Percentiles rank a stretch among this genome's conserved stretches.
Evolutionary conservation across 2,797 vertebrate species (phyloP).

Genomic region (Melanotaenia pygmaea): DNA sequence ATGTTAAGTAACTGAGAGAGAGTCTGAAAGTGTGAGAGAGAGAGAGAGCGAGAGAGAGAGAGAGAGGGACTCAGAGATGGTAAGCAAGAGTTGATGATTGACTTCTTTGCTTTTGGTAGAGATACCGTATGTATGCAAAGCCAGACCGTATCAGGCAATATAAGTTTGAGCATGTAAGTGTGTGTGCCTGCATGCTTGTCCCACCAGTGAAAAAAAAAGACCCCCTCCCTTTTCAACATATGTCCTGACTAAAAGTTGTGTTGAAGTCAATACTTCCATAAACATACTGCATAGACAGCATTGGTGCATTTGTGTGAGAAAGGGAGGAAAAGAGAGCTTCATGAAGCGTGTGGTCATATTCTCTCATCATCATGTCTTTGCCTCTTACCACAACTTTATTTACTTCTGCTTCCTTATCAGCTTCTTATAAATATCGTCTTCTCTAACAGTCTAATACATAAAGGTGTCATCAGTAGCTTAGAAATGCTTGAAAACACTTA

Average conservation of each 20-base stretch:
- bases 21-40: conserved; percentile 44
- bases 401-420: conserved; percentile 54
- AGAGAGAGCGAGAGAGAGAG: conserved; percentile 36
- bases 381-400: conserved; percentile 66
- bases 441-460: neutral
- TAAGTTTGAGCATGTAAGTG: neutral
- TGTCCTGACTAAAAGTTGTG: conserved; percentile 56
- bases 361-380: conserved; percentile 41
- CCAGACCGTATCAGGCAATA: conserved; percentile 2
- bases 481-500: neutral
- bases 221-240: neutral
- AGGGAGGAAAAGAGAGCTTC: neutral
- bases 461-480: conserved; percentile 26
- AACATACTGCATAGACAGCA: conserved; percentile 25
- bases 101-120: conserved; percentile 50
- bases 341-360: conserved; percentile 34
- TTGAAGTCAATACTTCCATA: conserved; percentile 24
- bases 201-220: conserved; percentile 20
- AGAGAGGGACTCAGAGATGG: conserved; percentile 43
- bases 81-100: conserved; percentile 71
- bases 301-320: conserved; percentile 3
- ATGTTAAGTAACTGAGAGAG: conserved; percentile 44
- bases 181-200: neutral
- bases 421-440: conserved; percentile 3
- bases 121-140: conserved; percentile 44